phyloP scores from a whole-genome alignment of 1,140 invertebrate genomes.

The Drosophila obscura region DNA sequence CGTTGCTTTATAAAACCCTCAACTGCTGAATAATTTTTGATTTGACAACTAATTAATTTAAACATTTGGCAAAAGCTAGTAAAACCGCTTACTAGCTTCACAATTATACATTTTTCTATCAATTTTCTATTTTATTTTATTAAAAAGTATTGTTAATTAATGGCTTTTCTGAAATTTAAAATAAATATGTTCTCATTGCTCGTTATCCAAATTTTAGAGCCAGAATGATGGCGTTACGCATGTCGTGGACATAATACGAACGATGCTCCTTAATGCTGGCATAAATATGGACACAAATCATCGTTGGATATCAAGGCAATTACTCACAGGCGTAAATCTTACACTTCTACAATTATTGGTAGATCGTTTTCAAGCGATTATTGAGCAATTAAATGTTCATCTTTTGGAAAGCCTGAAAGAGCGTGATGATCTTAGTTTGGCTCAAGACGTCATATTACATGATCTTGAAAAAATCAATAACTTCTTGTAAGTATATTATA shows the following conservation, averaged over 20 bases:
- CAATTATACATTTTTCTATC: too few species aligned
- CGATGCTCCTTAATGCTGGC: conserved; percentile 39
- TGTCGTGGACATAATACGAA: conserved; percentile 42
- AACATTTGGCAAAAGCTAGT: too few species aligned
- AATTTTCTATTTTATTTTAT: too few species aligned
- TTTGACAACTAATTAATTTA: too few species aligned
- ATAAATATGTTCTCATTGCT: not conserved
- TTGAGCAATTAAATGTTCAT: conserved; percentile 28
- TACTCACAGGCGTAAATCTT: conserved; percentile 42
- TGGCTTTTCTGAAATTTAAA: too few species aligned
- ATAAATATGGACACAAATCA: conserved; percentile 43
- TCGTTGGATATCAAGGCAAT: conserved; percentile 49
- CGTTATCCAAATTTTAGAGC: conserved; percentile 4
- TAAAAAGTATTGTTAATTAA: too few species aligned
- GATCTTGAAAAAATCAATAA: conserved; percentile 46
- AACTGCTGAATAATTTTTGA: too few species aligned
- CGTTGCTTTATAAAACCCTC: too few species aligned
- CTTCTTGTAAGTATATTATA: conserved; percentile 21
- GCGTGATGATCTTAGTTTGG: conserved; percentile 40
- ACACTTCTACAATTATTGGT: conserved; percentile 33
- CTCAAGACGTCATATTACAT: conserved; percentile 39
- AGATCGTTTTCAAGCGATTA: conserved; percentile 28
- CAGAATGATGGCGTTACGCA: conserved; percentile 31
- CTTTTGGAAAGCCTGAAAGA: conserved; percentile 45
- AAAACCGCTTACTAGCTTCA: too few species aligned